phyloP scores from a whole-genome alignment of 1,140 invertebrate species.

The Trichogramma pretiosum region DNA sequence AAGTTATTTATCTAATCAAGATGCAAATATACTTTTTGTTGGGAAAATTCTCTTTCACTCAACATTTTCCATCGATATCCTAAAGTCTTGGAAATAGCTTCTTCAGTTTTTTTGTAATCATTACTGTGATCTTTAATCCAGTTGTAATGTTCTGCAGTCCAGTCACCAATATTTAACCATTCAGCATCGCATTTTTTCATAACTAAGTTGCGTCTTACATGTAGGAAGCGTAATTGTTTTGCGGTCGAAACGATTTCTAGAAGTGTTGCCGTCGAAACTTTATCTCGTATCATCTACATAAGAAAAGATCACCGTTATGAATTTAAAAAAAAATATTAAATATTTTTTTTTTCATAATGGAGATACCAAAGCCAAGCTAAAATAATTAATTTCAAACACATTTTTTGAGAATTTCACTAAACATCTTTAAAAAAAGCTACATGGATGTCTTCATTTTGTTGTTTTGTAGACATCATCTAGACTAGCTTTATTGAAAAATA shows the following conservation, averaged over 20 bases:
- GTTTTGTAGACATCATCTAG: too few species aligned
- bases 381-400: too few species aligned
- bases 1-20: slow-evolving; percentile 18
- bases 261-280: slow-evolving; percentile 71
- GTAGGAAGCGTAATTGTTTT: slow-evolving; percentile 54
- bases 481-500: too few species aligned
- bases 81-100: slow-evolving; percentile 61
- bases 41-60: slow-evolving; percentile 62
- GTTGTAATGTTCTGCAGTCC: slow-evolving; percentile 57
- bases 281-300: slow-evolving; percentile 61
- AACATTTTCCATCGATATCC: slow-evolving; percentile 64
- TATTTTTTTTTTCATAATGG: too few species aligned
- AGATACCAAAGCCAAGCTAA: too few species aligned
- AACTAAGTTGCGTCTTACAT: slow-evolving; percentile 64
- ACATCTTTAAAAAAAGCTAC: too few species aligned
- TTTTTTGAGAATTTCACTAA: too few species aligned
- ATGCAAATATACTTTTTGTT: slow-evolving; percentile 33
- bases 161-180: slow-evolving; percentile 58
- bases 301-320: too few species aligned
- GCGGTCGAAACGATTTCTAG: slow-evolving; percentile 62
- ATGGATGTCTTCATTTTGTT: too few species aligned
- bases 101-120: slow-evolving; percentile 57
- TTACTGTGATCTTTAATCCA: slow-evolving; percentile 55
- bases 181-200: slow-evolving; percentile 55
- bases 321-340: too few species aligned